phyloP scores from a whole-genome alignment of 2,888 invertebrate species.

The Blastobasis adustella region DNA sequence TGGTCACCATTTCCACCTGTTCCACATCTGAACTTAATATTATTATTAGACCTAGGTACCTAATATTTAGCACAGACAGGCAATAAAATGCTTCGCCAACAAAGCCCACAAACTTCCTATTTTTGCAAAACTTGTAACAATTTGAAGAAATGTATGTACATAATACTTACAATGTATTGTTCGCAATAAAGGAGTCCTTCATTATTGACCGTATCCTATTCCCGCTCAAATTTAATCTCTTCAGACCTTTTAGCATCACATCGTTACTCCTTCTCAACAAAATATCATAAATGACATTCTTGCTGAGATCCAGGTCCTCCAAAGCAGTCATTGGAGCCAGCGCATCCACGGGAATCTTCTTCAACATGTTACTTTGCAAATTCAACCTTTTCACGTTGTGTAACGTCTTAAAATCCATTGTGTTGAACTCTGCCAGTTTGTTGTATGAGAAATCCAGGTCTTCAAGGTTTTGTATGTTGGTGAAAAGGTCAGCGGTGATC shows the following conservation, averaged over 20 bases:
- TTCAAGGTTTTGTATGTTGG: slow-evolving; percentile 51
- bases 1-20: too few species aligned
- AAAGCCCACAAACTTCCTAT: too few species aligned
- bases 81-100: too few species aligned
- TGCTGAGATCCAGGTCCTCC: slow-evolving; percentile 63
- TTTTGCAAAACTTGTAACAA: too few species aligned
- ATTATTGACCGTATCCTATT: slow-evolving; percentile 60
- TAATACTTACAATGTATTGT: slow-evolving; percentile 59
- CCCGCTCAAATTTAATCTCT: slow-evolving; percentile 62
- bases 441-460: slow-evolving; percentile 73
- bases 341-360: slow-evolving; percentile 50
- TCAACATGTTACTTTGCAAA: slow-evolving; percentile 62
- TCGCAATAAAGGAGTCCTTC: slow-evolving; percentile 51
- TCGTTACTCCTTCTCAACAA: slow-evolving; percentile 43
- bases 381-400: slow-evolving; percentile 49
- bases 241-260: slow-evolving; percentile 39
- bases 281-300: slow-evolving; percentile 57
- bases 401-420: slow-evolving; percentile 51
- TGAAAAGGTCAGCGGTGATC: slow-evolving; percentile 62
- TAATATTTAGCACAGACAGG: too few species aligned
- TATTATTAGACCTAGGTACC: too few species aligned
- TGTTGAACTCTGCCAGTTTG: slow-evolving; percentile 51
- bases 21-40: too few species aligned
- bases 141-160: not conserved
- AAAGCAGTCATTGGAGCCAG: slow-evolving; percentile 49